phyloP scores from a whole-genome alignment of 2,888 invertebrate species.

The Coenonympha arcania region DNA sequence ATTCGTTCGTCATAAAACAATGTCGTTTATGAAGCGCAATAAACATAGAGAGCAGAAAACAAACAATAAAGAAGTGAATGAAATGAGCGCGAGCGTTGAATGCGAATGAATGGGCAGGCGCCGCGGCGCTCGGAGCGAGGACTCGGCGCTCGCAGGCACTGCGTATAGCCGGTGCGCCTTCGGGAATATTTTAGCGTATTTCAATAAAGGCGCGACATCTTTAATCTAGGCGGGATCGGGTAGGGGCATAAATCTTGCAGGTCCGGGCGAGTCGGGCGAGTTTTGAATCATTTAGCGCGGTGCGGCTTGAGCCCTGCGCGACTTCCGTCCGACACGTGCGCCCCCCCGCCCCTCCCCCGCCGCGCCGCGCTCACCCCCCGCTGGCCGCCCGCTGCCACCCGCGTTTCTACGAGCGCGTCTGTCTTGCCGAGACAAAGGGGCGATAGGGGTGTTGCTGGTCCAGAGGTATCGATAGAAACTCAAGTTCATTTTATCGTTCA shows the following conservation, averaged over 20 bases:
- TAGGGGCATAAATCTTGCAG: constrained; percentile 73
- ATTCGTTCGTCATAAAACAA: constrained; percentile 24
- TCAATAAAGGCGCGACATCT: constrained; percentile 73
- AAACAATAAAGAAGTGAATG: constrained; percentile 65
- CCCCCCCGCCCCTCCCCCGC: constrained; percentile 35
- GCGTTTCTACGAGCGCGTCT: constrained; percentile 55
- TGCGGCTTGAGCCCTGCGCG: constrained; percentile 59
- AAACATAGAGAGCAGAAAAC: constrained; percentile 47
- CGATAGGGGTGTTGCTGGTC: constrained; percentile 43
- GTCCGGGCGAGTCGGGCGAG: constrained; percentile 68
- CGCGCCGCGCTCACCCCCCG: too few relatives aligned
- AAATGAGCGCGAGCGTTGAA: constrained; percentile 53
- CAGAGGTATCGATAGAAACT: constrained; percentile 32
- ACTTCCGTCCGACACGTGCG: constrained; percentile 73
- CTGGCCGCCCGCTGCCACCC: constrained; percentile 37
- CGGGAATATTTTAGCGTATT: constrained; percentile 61
- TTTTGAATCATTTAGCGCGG: constrained; percentile 73
- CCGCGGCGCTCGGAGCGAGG: constrained; percentile 1
- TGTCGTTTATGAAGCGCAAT: constrained; percentile 47
- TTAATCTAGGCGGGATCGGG: constrained; percentile 71
- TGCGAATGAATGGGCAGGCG: constrained; percentile 47
- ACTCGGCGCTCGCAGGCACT: constrained; percentile 17
- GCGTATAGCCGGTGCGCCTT: constrained; percentile 25
- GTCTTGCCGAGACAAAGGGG: constrained; percentile 75
- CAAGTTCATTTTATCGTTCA: too few relatives aligned